Evolutionary conservation across 2,797 vertebrate species (phyloP).

Genomic region (Cetoscarus ocellatus): DNA sequence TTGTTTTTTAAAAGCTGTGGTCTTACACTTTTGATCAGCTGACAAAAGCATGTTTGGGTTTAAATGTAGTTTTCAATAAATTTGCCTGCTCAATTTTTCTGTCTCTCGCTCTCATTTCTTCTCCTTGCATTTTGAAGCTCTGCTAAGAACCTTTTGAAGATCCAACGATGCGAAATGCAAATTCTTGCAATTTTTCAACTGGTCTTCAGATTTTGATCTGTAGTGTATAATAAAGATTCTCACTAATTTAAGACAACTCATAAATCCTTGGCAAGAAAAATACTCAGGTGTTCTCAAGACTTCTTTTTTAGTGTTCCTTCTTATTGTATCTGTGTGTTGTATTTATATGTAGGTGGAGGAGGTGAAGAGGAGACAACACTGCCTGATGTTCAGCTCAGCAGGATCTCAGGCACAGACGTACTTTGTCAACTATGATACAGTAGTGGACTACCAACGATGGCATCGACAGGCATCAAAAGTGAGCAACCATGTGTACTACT

Average conservation of each 20-base stretch:
- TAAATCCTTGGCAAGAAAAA: neutral
- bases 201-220: too few species aligned
- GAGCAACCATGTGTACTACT: conserved; percentile 62
- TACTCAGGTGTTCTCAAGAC: neutral
- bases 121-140: too few species aligned
- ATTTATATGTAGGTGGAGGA: conserved; percentile 89
- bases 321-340: conserved; percentile 31
- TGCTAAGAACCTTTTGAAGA: too few species aligned
- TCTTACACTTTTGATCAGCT: too few species aligned
- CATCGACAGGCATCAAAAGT: conserved; percentile 95
- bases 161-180: too few species aligned
- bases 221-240: too few species aligned
- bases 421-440: conserved; percentile 93
- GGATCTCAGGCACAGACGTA: conserved; percentile 95
- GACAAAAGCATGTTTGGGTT: too few species aligned
- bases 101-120: too few species aligned
- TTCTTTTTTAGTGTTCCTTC: conserved; percentile 20
- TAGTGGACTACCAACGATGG: conserved; percentile 93
- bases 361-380: conserved; percentile 91
- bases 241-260: neutral
- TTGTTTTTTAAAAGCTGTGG: too few species aligned
- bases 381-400: conserved; percentile 93
- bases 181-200: too few species aligned
- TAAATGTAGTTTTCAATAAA: too few species aligned
- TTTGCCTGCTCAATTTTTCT: too few species aligned